These are phyloP conservation scores for Harpegnathos saltator DNA, from an alignment of 1,140 invertebrate genomes.

Conservation along the genomic window DNA sequence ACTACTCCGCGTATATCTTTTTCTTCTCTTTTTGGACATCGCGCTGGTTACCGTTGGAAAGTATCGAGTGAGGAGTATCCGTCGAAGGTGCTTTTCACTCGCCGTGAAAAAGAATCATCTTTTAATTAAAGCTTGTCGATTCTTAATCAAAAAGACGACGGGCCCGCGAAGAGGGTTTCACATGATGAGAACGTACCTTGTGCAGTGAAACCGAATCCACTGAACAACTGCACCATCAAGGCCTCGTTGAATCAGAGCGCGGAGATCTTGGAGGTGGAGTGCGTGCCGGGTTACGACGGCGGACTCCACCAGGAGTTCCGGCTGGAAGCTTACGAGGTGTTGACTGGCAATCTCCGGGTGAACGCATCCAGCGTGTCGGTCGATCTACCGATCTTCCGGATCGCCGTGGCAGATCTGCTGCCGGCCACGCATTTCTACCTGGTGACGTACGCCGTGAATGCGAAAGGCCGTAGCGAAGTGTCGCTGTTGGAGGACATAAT, in stretches of 20 bases:
- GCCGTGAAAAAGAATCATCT: neutral
- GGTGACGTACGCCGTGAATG: constrained; percentile 94
- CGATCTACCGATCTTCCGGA: constrained; percentile 89
- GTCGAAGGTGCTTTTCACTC: neutral
- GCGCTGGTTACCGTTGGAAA: no score
- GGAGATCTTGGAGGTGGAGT: constrained; percentile 91
- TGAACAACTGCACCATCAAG: constrained; percentile 93
- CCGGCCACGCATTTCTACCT: constrained; percentile 87
- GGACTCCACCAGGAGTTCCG: constrained; percentile 93
- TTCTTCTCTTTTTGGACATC: no score
- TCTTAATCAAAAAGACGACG: neutral
- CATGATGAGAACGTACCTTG: neutral
- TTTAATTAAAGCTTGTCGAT: constrained; percentile 3
- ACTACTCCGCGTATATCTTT: no score
- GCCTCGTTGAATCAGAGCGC: constrained; percentile 89
- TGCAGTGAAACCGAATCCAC: constrained; percentile 91
- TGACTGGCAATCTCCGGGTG: constrained; percentile 89
- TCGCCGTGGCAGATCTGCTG: constrained; percentile 89
- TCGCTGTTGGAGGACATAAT: constrained; percentile 93
- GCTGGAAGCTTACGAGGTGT: constrained; percentile 92
- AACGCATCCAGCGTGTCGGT: constrained; percentile 87
- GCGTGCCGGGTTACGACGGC: constrained; percentile 93
- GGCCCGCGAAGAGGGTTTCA: neutral
- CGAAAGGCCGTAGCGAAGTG: constrained; percentile 94
- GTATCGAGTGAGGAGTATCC: neutral